Evolutionary conservation across 1,140 invertebrate species (phyloP).

Genomic region (Sesamia nonagrioides): DNA sequence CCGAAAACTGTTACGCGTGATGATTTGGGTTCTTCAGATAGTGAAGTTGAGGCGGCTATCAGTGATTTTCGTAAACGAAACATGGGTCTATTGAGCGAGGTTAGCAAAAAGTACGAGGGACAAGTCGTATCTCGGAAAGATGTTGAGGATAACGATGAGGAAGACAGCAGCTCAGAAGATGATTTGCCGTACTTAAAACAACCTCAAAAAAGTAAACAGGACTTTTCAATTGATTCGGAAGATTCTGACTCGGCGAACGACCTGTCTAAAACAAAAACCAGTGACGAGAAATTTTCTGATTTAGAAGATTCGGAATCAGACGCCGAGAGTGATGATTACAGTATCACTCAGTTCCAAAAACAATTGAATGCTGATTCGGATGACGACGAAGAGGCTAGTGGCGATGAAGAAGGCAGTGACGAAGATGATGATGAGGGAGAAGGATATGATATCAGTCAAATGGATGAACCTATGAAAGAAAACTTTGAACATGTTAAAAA

Average conservation of each 20-base stretch:
- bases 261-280: neutral
- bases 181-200: neutral
- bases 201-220: neutral
- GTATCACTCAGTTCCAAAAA: constrained; percentile 69
- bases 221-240: constrained; percentile 28
- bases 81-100: constrained; percentile 89
- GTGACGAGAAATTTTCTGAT: constrained; percentile 36
- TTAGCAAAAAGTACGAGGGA: constrained; percentile 92
- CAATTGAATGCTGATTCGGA: constrained; percentile 62
- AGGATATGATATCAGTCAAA: constrained; percentile 83
- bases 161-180: constrained; percentile 54
- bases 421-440: constrained; percentile 75
- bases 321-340: constrained; percentile 74
- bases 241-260: constrained; percentile 24
- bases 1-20: constrained; percentile 84
- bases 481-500: constrained; percentile 88
- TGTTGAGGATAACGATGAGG: constrained; percentile 64
- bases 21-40: constrained; percentile 85
- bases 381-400: neutral
- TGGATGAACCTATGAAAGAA: constrained; percentile 80
- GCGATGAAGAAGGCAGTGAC: constrained; percentile 52
- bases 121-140: constrained; percentile 88
- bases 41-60: constrained; percentile 88
- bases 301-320: constrained; percentile 54
- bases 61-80: constrained; percentile 90